These are phyloP conservation scores for Fulica atra DNA, from an alignment of 2,113 vertebrate species.

Conservation along the genomic window DNA sequence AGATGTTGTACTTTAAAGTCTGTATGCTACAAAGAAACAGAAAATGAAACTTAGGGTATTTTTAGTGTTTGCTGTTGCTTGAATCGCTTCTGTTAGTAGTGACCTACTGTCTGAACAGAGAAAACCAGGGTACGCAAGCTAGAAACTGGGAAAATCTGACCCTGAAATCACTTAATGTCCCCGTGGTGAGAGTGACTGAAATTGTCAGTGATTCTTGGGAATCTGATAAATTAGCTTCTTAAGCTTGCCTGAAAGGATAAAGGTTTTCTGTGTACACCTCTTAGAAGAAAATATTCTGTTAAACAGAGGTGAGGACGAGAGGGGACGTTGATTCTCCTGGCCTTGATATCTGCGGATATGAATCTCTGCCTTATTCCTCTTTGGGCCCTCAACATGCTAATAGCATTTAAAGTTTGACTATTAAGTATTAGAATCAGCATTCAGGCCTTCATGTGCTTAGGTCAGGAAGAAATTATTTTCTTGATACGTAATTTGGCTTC, in stretches of 20 bases:
- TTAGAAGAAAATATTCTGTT: neutral
- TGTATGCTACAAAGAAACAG: neutral
- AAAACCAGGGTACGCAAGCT: neutral
- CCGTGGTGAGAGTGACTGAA: neutral
- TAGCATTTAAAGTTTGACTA: neutral
- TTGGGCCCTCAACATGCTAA: neutral
- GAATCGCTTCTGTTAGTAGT: neutral
- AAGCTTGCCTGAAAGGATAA: neutral
- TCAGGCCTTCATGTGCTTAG: neutral
- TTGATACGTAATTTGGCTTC: neutral
- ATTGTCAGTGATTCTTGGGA: neutral
- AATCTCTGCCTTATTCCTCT: neutral
- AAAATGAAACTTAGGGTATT: neutral
- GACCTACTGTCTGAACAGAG: neutral
- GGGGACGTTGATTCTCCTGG: neutral
- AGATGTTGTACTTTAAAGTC: neutral
- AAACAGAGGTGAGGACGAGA: neutral
- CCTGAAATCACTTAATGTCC: neutral
- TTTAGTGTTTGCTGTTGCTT: neutral
- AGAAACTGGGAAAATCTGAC: neutral
- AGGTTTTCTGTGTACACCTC: neutral
- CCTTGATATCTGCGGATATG: neutral
- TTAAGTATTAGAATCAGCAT: neutral
- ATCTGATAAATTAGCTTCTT: neutral
- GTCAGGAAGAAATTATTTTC: slow-evolving; percentile 31